phyloP scores from a whole-genome alignment of 2,797 vertebrate species.

The Syncerus caffer region DNA sequence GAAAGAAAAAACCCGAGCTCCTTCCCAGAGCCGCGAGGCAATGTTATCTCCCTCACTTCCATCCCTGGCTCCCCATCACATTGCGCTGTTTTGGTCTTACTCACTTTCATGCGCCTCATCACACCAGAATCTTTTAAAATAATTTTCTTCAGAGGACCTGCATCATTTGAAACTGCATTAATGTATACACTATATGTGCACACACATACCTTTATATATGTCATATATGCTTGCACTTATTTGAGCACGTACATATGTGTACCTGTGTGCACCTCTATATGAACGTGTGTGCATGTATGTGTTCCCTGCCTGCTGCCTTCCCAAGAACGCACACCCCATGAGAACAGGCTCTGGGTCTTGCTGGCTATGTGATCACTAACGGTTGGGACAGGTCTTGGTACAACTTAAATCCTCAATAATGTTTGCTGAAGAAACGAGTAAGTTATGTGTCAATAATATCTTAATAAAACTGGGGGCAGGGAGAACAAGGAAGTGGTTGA shows the following conservation, averaged over 20 bases:
- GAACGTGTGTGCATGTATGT: fast-evolving
- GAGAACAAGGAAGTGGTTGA: not conserved
- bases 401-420: not conserved
- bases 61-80: fast-evolving
- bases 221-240: not conserved
- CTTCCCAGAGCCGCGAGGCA: not conserved
- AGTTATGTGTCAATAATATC: not conserved
- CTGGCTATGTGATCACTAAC: not conserved
- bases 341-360: not conserved
- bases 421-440: not conserved
- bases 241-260: fast-evolving
- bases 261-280: too few species aligned
- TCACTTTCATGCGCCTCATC: too few species aligned
- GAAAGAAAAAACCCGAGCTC: not conserved
- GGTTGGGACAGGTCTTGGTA: not conserved
- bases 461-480: not conserved
- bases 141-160: not conserved
- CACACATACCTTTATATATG: not conserved
- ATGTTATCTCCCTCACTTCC: fast-evolving
- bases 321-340: fast-evolving
- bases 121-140: not conserved
- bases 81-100: not conserved
- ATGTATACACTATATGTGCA: fast-evolving
- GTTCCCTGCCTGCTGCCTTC: not conserved
- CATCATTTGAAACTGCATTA: not conserved